phyloP scores from a whole-genome alignment of 92 coral and sea anemone species.

The Phenganax stokvisi region DNA sequence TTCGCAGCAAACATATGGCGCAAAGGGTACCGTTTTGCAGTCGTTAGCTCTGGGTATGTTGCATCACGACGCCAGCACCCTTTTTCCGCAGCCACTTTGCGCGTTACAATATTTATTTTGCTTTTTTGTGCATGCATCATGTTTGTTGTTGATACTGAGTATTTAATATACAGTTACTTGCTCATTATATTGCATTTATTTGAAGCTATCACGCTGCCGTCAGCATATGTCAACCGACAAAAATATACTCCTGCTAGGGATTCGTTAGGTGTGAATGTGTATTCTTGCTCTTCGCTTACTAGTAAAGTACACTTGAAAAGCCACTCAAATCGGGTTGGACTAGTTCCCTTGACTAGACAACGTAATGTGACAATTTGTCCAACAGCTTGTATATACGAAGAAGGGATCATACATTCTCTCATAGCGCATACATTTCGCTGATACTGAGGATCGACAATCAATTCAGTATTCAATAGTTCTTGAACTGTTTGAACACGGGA shows the following conservation, averaged over 20 bases:
- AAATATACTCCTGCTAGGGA: background rate
- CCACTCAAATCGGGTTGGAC: slow-evolving; percentile 2
- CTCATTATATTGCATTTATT: background rate
- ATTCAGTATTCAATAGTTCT: background rate
- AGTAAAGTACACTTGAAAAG: background rate
- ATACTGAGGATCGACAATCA: background rate
- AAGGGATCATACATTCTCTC: background rate
- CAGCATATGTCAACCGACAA: slow-evolving; percentile 13
- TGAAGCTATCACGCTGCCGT: background rate
- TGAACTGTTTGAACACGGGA: background rate
- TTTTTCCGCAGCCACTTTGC: too few species aligned
- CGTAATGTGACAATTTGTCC: background rate
- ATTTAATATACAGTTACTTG: background rate
- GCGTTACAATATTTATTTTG: too few species aligned
- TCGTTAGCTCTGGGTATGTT: too few species aligned
- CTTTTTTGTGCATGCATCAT: too few species aligned
- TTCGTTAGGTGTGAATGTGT: background rate
- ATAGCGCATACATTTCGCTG: background rate
- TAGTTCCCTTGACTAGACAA: background rate
- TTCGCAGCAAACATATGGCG: too few species aligned
- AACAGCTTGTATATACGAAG: background rate
- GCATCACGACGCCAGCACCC: too few species aligned
- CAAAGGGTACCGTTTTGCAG: too few species aligned
- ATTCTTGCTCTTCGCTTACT: background rate
- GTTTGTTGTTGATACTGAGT: too few species aligned